phyloP scores from a whole-genome alignment of 2,113 vertebrate genomes.

The Heliornis fulica region DNA sequence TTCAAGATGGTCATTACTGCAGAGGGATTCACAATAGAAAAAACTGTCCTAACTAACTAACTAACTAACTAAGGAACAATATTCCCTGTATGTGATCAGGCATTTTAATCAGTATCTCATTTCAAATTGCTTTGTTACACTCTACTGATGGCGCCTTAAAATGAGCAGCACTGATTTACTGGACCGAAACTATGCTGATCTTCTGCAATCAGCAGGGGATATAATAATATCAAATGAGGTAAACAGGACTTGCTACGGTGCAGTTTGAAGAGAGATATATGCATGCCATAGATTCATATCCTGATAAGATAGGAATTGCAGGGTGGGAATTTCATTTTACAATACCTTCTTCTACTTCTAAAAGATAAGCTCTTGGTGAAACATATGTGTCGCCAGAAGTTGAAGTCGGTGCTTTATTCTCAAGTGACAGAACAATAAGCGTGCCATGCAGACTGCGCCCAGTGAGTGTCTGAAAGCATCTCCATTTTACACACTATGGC shows the following conservation, averaged over 20 bases:
- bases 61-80: too few species aligned
- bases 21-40: constrained; percentile 1
- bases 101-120: constrained; percentile 36
- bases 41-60: constrained; percentile 1
- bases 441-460: background rate
- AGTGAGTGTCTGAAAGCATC: background rate
- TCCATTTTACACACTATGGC: accelerated
- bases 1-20: constrained; percentile 52
- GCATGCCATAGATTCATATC: background rate
- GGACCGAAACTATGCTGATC: background rate
- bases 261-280: background rate
- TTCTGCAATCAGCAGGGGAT: background rate
- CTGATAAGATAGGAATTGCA: accelerated
- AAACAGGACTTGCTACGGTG: background rate
- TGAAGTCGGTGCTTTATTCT: background rate
- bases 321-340: background rate
- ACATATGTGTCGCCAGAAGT: background rate
- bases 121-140: background rate
- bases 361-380: background rate
- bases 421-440: background rate
- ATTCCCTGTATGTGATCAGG: constrained; percentile 12
- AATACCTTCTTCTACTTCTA: background rate
- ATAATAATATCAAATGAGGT: background rate
- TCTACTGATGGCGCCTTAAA: background rate
- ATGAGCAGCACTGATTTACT: background rate